A percentile compares a stretch with the other conserved stretches of the same genome.
Conservation (phyloP, 2,888 invertebrate species). For the Andricus curvator region DNA sequence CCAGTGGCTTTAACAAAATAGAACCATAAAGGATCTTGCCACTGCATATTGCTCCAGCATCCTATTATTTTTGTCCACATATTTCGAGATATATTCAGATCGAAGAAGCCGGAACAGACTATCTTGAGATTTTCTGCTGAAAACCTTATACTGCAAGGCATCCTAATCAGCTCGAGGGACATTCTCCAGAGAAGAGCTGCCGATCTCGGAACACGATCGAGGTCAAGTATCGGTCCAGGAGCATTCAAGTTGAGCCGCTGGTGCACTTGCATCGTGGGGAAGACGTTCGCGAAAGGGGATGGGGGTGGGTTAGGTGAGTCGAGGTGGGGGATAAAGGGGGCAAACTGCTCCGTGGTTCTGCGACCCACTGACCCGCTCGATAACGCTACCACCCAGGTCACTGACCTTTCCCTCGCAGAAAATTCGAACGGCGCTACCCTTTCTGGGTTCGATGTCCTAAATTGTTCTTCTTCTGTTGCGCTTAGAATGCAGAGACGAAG, state of each 20-base stretch:
- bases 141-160: slow-evolving; percentile 9
- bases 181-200: slow-evolving; percentile 16
- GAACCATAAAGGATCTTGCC: too few relatives aligned
- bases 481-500: slow-evolving; percentile 11
- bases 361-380: slow-evolving; percentile 84
- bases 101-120: background rate
- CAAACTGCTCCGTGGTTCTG: slow-evolving; percentile 80
- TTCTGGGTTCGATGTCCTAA: slow-evolving; percentile 33
- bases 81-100: background rate
- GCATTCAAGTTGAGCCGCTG: slow-evolving; percentile 60
- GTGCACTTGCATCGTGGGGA: slow-evolving; percentile 72
- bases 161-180: slow-evolving; percentile 24
- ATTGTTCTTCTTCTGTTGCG: slow-evolving; percentile 6
- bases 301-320: slow-evolving; percentile 67
- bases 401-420: slow-evolving; percentile 73
- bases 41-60: background rate
- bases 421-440: slow-evolving; percentile 61
- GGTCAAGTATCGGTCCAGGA: slow-evolving; percentile 58
- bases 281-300: slow-evolving; percentile 75
- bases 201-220: slow-evolving; percentile 58
- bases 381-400: slow-evolving; percentile 76
- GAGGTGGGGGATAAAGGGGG: slow-evolving; percentile 56
- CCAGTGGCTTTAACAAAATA: too few relatives aligned
- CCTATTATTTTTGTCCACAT: background rate
- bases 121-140: slow-evolving; percentile 1